Evolutionary conservation across 2,797 vertebrate species (phyloP), one percentile per base, ranked within the genome.

Genomic region (Diplodus sargus): DNA sequence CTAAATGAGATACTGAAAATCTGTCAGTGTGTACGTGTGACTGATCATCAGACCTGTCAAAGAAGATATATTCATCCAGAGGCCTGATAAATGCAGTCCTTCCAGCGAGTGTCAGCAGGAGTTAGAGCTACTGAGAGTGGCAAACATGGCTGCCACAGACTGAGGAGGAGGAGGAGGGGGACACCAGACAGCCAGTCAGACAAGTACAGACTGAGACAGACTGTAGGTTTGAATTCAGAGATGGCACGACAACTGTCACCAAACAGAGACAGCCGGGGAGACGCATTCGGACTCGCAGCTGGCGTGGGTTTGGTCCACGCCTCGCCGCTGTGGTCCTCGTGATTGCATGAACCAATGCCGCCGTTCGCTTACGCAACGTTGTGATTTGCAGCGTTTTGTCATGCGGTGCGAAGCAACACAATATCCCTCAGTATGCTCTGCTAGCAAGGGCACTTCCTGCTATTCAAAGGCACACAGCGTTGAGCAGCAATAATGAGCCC

Each of bases 391-490:
- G 70, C 57, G 18, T 81, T 84, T 84, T 62, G 74, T 84, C 70
- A 69, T 45, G 67, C 1, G 5, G 59, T 0, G 78, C 22, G 59
- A 70, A 82, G 75, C 18, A 49, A 79, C 87, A 74, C 84, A 88
- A 78, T 73, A 81, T 83, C 60, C 75, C 72, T 82, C 75, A 61
- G 85, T 70, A 56, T 62, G 83, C 79, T 78, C 82, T 4, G 83
- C 82, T 48, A 70, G 82, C 76, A 8, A 68, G 64, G 82, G 68
- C 83, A 79, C 90, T 88, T 92, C 91, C 90, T 87, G 77, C 83
- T 61, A 84, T 85, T 88, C 86, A 86, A 82, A 84, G 67, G 62
- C 83, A 66, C 67, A 62, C 76, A 6, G 81, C 62, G 20, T 47
- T 84, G 63, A 89, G 83, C 79, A 39, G 84, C 84, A 79, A 72